These are phyloP conservation scores for Asbolus verrucosus DNA, from an alignment of 1,140 invertebrate genomes.

Conservation along the genomic window DNA sequence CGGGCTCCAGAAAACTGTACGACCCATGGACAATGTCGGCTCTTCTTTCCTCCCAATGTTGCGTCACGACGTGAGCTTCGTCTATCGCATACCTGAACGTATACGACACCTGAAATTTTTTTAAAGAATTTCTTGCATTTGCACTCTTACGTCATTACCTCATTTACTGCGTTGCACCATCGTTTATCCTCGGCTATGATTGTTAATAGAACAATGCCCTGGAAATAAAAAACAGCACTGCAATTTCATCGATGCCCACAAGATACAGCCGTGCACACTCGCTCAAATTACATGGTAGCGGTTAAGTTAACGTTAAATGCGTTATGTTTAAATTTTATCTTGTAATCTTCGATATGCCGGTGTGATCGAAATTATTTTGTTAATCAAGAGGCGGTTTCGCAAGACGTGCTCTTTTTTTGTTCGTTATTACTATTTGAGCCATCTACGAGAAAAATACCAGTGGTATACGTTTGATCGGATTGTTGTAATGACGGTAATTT, in stretches of 20 bases:
- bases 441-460: too few relatives aligned
- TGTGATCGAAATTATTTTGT: neutral
- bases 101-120: constrained; percentile 63
- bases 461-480: too few relatives aligned
- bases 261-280: neutral
- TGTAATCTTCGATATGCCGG: too few relatives aligned
- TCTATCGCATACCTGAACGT: constrained; percentile 67
- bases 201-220: constrained; percentile 46
- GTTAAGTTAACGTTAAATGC: too few relatives aligned
- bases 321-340: too few relatives aligned
- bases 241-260: constrained; percentile 5
- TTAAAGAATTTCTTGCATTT: constrained; percentile 11
- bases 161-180: constrained; percentile 43
- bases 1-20: constrained; percentile 67
- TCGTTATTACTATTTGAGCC: too few relatives aligned
- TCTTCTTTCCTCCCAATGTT: constrained; percentile 66
- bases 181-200: constrained; percentile 22
- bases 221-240: constrained; percentile 20
- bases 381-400: neutral
- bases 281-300: too few relatives aligned
- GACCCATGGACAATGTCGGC: constrained; percentile 65
- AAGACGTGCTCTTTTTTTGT: too few relatives aligned
- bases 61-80: constrained; percentile 62
- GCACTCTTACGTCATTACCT: constrained; percentile 27
- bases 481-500: too few relatives aligned